These are phyloP conservation scores for Poecilus cupreus DNA, from an alignment of 2,888 invertebrate species.

Conservation along the genomic window DNA sequence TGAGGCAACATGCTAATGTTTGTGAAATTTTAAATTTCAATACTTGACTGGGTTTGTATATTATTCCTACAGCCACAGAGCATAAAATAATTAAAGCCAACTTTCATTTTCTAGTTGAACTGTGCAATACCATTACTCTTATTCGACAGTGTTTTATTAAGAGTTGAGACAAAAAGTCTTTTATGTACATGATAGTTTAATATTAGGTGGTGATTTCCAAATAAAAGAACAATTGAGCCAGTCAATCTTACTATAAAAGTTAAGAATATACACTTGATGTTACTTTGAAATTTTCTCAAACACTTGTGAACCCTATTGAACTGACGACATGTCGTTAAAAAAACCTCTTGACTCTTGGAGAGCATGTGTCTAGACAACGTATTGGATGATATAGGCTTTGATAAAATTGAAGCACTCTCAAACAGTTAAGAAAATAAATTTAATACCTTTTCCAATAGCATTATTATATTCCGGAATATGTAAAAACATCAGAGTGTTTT, in stretches of 20 bases:
- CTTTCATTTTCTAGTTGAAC: too few relatives aligned
- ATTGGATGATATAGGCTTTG: background rate
- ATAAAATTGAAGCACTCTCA: background rate
- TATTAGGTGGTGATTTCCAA: background rate
- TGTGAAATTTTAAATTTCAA: too few relatives aligned
- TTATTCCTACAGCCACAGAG: too few relatives aligned
- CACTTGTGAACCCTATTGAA: background rate
- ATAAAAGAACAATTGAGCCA: background rate
- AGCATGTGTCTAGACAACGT: background rate
- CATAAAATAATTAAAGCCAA: too few relatives aligned
- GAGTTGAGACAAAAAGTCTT: too few relatives aligned
- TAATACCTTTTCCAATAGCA: background rate
- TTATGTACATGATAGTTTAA: background rate
- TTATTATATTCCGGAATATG: background rate
- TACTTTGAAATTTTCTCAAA: background rate
- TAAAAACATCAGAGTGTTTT: background rate
- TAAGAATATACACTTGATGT: background rate
- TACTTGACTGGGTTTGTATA: too few relatives aligned
- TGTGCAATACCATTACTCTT: too few relatives aligned
- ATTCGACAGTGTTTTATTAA: too few relatives aligned
- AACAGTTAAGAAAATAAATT: background rate
- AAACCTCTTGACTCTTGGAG: conserved; percentile 13
- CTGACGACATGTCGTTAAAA: background rate
- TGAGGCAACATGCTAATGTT: too few relatives aligned
- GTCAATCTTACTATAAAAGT: background rate